phyloP scores from a whole-genome alignment of 2,797 vertebrate genomes.

The Pitangus sulphuratus region DNA sequence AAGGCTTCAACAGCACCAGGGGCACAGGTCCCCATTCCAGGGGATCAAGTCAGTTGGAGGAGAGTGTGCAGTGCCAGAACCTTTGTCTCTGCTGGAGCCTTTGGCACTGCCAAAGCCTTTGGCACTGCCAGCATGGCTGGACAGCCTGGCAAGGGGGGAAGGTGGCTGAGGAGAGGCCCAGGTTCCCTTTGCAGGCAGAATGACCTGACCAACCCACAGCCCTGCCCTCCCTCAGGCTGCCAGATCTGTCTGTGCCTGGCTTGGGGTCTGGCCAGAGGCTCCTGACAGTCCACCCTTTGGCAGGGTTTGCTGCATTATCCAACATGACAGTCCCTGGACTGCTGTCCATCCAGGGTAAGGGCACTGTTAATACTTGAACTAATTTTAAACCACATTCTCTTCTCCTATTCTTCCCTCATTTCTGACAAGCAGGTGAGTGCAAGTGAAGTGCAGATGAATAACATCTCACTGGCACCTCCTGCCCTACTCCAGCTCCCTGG shows the following conservation, averaged over 20 bases:
- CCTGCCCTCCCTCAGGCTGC: not conserved
- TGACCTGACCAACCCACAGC: rapidly evolving
- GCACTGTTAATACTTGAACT: not conserved
- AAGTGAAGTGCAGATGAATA: not conserved
- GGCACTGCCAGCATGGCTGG: not conserved
- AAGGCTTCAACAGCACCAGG: not conserved
- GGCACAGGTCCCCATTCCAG: not conserved
- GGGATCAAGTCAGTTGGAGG: not conserved
- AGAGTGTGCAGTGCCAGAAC: rapidly evolving
- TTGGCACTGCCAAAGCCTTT: rapidly evolving
- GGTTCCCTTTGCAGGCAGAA: not conserved
- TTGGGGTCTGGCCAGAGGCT: not conserved
- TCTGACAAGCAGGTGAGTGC: not conserved
- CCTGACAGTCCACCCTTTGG: not conserved
- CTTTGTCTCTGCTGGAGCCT: no score
- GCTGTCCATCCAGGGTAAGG: not conserved
- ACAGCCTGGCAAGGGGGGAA: not conserved
- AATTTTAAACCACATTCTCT: not conserved
- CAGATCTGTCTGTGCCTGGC: rapidly evolving
- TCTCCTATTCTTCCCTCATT: not conserved
- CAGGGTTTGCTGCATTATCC: rapidly evolving
- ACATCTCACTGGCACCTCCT: not conserved
- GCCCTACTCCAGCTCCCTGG: not conserved
- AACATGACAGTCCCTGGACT: not conserved
- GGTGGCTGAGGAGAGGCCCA: not conserved